These are phyloP conservation scores for Heliothis peltigera DNA, from an alignment of 2,888 invertebrate genomes.

Conservation along the genomic window DNA sequence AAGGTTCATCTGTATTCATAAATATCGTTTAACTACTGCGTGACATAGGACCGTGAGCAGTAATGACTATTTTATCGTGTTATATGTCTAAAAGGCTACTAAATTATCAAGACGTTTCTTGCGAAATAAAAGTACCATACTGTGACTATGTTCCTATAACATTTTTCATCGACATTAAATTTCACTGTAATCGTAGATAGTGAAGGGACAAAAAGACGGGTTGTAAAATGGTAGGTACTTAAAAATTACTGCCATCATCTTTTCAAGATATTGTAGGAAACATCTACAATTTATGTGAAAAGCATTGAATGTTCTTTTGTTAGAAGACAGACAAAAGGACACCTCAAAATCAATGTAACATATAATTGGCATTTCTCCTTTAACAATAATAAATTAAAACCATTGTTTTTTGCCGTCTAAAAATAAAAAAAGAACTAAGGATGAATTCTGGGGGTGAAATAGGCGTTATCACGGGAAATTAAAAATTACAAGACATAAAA, in stretches of 20 bases:
- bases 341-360: not conserved
- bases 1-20: slow-evolving; percentile 41
- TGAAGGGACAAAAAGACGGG: slow-evolving; percentile 60
- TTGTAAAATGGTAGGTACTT: slow-evolving; percentile 60
- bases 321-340: slow-evolving; percentile 9
- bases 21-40: slow-evolving; percentile 48
- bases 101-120: slow-evolving; percentile 56
- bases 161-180: slow-evolving; percentile 64
- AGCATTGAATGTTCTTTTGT: slow-evolving; percentile 6
- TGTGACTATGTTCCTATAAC: slow-evolving; percentile 48
- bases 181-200: slow-evolving; percentile 51
- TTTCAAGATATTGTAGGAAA: slow-evolving; percentile 38
- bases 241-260: slow-evolving; percentile 58
- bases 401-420: too few relatives aligned
- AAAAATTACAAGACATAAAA: not conserved
- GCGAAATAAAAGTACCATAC: slow-evolving; percentile 42
- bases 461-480: too few relatives aligned
- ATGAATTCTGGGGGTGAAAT: too few relatives aligned
- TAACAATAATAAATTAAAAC: slow-evolving; percentile 5
- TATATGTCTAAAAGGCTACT: slow-evolving; percentile 47
- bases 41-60: slow-evolving; percentile 33
- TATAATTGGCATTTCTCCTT: not conserved
- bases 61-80: slow-evolving; percentile 56
- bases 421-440: too few relatives aligned
- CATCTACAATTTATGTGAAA: slow-evolving; percentile 37